phyloP scores from a whole-genome alignment of 2,888 invertebrate genomes.

The Sarcophaga carnaria region DNA sequence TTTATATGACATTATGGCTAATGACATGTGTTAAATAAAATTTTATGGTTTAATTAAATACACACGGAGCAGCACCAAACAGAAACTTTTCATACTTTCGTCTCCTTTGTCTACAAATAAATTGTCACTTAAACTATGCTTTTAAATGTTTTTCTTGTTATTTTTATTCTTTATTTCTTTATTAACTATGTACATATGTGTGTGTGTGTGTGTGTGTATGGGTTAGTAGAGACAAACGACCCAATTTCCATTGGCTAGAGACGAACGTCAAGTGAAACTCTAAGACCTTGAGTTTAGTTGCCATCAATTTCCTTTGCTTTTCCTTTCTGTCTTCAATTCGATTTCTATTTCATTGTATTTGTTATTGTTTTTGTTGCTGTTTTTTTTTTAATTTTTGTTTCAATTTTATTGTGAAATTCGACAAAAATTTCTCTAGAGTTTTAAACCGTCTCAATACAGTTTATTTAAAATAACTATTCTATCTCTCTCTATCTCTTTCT shows the following conservation, averaged over 20 bases:
- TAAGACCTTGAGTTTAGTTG: slow-evolving; percentile 6
- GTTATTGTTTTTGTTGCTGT: not conserved
- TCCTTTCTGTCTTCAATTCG: too few relatives aligned
- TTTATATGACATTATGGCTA: slow-evolving; percentile 23
- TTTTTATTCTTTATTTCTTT: slow-evolving; percentile 12
- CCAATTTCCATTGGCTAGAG: slow-evolving; percentile 23
- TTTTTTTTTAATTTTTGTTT: too few relatives aligned
- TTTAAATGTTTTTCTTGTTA: not conserved
- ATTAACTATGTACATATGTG: too few relatives aligned
- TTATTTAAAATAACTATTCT: not conserved
- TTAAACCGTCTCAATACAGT: slow-evolving; percentile 26
- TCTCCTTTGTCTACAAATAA: not conserved
- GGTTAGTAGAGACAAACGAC: slow-evolving; percentile 12
- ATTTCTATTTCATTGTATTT: not conserved
- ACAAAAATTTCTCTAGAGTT: slow-evolving; percentile 15
- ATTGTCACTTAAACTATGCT: too few relatives aligned
- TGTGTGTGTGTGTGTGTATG: not conserved
- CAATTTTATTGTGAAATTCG: not conserved
- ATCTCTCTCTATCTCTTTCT: not conserved
- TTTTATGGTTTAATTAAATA: slow-evolving; percentile 51
- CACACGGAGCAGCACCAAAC: not conserved
- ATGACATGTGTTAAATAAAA: slow-evolving; percentile 46
- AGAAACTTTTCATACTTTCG: not conserved
- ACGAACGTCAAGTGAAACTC: not conserved
- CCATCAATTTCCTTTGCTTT: not conserved